Percentiles rank a stretch among this genome's conserved stretches.
Conservation (phyloP, 2,797 vertebrate species). For the Channa striata region DNA sequence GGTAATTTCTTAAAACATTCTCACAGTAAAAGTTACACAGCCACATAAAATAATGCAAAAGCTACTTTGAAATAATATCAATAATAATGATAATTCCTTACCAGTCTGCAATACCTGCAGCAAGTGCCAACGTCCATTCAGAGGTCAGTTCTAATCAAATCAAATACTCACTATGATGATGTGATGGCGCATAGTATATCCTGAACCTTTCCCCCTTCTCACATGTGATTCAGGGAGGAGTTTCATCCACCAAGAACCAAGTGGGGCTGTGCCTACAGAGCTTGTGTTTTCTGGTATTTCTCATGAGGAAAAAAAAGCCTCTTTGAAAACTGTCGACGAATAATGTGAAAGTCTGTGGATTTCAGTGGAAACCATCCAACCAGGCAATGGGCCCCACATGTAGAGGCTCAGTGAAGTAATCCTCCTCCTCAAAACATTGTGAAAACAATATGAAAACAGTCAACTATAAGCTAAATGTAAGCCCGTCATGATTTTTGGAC, state of each 20-base stretch:
- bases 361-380: conserved; percentile 54
- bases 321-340: conserved; percentile 52
- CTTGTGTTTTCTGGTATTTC: conserved; percentile 66
- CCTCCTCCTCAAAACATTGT: conserved; percentile 39
- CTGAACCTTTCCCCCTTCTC: conserved; percentile 46
- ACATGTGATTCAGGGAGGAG: conserved; percentile 80
- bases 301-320: conserved; percentile 42
- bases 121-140: conserved; percentile 62
- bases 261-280: conserved; percentile 51
- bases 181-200: conserved; percentile 31
- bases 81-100: conserved; percentile 40
- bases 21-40: background rate
- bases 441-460: conserved; percentile 29
- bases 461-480: conserved; percentile 3
- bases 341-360: conserved; percentile 58
- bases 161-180: conserved; percentile 44
- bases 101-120: conserved; percentile 48
- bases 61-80: background rate
- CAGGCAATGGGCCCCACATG: conserved; percentile 13
- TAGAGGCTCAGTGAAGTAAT: conserved; percentile 58
- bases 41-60: background rate
- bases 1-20: conserved; percentile 4
- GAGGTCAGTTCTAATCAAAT: conserved; percentile 36
- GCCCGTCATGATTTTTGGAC: background rate
- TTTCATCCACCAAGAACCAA: conserved; percentile 40